phyloP scores from a whole-genome alignment of 1,140 invertebrate genomes.

The Procambarus clarkii region DNA sequence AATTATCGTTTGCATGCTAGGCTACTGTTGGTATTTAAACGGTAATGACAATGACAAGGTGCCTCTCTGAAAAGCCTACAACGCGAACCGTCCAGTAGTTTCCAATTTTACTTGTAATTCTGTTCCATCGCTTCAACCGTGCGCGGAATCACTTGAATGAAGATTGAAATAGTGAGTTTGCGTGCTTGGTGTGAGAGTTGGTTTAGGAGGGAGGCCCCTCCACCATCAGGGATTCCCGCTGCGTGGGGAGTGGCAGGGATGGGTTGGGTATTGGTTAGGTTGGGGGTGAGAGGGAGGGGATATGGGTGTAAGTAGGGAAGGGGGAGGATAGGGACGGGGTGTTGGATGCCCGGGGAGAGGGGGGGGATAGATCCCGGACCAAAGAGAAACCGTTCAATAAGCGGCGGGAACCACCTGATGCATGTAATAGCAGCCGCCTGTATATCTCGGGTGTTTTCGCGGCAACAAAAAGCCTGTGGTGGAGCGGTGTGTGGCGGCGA shows the following conservation, averaged over 20 bases:
- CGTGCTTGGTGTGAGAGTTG: neutral
- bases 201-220: too few species aligned
- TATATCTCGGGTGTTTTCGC: constrained; percentile 58
- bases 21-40: neutral
- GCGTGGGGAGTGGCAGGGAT: too few species aligned
- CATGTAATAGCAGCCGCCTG: constrained; percentile 56
- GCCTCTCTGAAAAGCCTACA: neutral
- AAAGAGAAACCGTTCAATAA: constrained; percentile 36
- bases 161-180: neutral
- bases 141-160: neutral
- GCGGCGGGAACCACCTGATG: constrained; percentile 63
- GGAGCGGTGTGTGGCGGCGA: constrained; percentile 31
- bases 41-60: neutral
- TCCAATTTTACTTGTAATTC: neutral
- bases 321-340: neutral
- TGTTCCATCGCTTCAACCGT: neutral
- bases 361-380: neutral
- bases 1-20: neutral
- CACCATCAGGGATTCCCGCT: too few species aligned
- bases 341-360: neutral
- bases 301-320: neutral
- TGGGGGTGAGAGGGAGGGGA: neutral
- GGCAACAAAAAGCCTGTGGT: constrained; percentile 32
- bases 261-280: too few species aligned
- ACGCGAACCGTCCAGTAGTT: neutral